Conservation (phyloP, 2,888 invertebrate genomes). For the Acrobasis consociella region DNA sequence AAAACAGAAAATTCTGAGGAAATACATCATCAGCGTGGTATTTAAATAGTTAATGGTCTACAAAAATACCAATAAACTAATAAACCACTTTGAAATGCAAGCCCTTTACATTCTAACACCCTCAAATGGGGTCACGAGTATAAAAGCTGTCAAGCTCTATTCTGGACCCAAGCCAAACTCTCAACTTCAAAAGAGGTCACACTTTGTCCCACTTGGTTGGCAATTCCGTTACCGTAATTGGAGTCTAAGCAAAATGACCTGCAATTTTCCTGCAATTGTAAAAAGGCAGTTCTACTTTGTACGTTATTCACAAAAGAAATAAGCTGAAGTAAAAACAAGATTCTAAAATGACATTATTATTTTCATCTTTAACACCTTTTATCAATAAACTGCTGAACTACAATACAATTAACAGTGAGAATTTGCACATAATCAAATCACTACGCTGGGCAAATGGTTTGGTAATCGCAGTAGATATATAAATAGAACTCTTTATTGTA, state of each 20-base stretch:
- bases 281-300: background rate
- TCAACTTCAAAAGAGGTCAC: constrained; percentile 14
- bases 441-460: no score
- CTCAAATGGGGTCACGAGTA: constrained; percentile 16
- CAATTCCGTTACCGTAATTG: background rate
- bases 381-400: no score
- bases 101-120: background rate
- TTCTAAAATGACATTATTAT: no score
- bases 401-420: no score
- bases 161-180: constrained; percentile 15
- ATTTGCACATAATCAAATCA: no score
- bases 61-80: background rate
- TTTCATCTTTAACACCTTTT: no score
- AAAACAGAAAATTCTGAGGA: no score
- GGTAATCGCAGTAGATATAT: no score
- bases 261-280: background rate
- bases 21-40: background rate
- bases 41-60: no score
- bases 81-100: background rate
- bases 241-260: background rate
- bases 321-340: no score
- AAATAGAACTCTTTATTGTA: no score
- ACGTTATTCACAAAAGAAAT: no score
- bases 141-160: constrained; percentile 6
- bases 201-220: constrained; percentile 11